Evolutionary conservation across 2,113 vertebrate species (phyloP).

Genomic region (Ctenodactylus gundi): DNA sequence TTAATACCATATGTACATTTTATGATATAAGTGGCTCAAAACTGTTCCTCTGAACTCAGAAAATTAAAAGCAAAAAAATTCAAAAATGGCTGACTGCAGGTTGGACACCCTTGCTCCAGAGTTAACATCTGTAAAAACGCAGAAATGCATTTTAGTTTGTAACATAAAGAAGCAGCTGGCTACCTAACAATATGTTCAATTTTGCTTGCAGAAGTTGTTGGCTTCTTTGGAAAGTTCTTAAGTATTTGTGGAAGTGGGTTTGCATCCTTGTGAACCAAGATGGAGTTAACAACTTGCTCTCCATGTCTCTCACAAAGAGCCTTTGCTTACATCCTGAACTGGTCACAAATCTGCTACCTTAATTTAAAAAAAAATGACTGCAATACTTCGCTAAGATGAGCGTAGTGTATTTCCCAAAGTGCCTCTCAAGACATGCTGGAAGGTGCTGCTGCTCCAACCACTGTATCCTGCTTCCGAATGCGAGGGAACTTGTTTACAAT

Average conservation of each 20-base stretch:
- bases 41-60: too few relatives aligned
- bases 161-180: not conserved
- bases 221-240: not conserved
- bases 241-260: not conserved
- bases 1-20: too few relatives aligned
- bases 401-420: not conserved
- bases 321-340: not conserved
- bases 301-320: not conserved
- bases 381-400: constrained; percentile 14
- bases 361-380: not conserved
- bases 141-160: not conserved
- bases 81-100: too few relatives aligned
- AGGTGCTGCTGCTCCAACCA: constrained; percentile 19
- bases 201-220: not conserved
- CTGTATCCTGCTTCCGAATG: not conserved
- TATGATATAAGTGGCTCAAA: too few relatives aligned
- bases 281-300: not conserved
- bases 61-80: too few relatives aligned
- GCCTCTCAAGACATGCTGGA: constrained; percentile 54
- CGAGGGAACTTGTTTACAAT: constrained; percentile 62
- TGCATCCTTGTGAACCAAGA: not conserved
- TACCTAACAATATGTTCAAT: not conserved
- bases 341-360: constrained; percentile 21
- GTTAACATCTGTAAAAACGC: not conserved
- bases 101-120: too few relatives aligned